Evolutionary conservation across 2,888 invertebrate species (phyloP).

Genomic region (Stenichneumon culpator): DNA sequence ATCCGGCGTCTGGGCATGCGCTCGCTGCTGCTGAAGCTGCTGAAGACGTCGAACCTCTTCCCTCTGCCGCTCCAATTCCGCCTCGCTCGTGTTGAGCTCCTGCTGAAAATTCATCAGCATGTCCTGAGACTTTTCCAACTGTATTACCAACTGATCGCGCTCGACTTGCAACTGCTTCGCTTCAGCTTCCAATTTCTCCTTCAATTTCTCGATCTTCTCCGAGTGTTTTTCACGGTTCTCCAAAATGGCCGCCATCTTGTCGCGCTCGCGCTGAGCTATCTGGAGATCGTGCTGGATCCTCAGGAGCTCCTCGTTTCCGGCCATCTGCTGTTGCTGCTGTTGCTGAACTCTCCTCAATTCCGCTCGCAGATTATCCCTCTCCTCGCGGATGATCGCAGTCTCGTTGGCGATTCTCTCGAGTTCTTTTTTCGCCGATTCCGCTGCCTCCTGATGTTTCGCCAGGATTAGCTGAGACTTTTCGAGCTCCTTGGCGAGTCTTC

Average conservation of each 20-base stretch:
- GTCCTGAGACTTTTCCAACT: constrained; percentile 96
- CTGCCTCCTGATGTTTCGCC: constrained; percentile 93
- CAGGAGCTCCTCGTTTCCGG: constrained; percentile 90
- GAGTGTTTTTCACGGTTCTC: constrained; percentile 93
- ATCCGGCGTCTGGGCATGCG: constrained; percentile 90
- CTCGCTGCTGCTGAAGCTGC: constrained; percentile 86
- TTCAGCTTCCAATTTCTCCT: constrained; percentile 94
- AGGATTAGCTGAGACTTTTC: constrained; percentile 95
- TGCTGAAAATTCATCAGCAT: constrained; percentile 97
- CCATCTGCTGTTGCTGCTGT: constrained; percentile 88
- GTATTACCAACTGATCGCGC: constrained; percentile 94
- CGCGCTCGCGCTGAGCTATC: constrained; percentile 90
- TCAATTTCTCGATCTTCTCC: constrained; percentile 94
- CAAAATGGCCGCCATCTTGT: constrained; percentile 91
- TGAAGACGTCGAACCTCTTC: constrained; percentile 92
- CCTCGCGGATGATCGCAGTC: constrained; percentile 93
- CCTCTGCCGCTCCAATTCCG: constrained; percentile 92
- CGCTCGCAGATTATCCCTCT: constrained; percentile 90
- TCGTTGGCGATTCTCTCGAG: constrained; percentile 94
- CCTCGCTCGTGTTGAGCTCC: constrained; percentile 93
- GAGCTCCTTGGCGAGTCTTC: constrained; percentile 93
- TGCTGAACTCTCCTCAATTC: constrained; percentile 89
- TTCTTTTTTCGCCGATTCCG: constrained; percentile 93
- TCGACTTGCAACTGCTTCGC: constrained; percentile 94
- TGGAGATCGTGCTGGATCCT: constrained; percentile 91